phyloP scores from a whole-genome alignment of 2,888 invertebrate species.

The Stratiomys singularior region DNA sequence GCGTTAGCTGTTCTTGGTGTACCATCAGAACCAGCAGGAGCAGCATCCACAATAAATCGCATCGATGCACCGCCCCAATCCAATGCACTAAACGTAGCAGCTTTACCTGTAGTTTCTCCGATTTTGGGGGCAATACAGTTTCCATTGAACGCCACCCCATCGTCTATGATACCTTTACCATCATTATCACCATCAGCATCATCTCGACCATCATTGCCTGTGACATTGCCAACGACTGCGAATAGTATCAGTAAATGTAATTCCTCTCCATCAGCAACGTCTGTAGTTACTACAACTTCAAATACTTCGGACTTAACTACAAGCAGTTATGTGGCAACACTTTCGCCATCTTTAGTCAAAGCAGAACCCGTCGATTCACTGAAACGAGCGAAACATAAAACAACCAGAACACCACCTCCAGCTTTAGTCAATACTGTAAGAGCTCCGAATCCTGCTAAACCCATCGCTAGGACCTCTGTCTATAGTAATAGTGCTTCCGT shows the following conservation, averaged over 20 bases:
- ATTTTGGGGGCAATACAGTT: not conserved
- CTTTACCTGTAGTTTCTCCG: not conserved
- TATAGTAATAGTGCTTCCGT: slow-evolving; percentile 31
- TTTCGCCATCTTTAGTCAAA: slow-evolving; percentile 13
- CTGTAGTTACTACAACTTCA: not conserved
- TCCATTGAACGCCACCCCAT: slow-evolving; percentile 7
- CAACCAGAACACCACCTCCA: slow-evolving; percentile 32
- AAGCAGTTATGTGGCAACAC: slow-evolving; percentile 25
- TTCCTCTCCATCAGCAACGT: not conserved
- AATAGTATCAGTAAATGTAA: not conserved
- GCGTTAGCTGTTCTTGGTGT: slow-evolving; percentile 52
- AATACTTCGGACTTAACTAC: slow-evolving; percentile 1
- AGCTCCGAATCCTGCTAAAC: not conserved
- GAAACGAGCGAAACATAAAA: slow-evolving; percentile 44
- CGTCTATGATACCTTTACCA: not conserved
- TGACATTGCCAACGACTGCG: slow-evolving; percentile 12
- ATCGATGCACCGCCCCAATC: slow-evolving; percentile 13
- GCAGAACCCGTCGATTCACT: not conserved
- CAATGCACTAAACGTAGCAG: not conserved
- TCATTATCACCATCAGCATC: slow-evolving; percentile 36
- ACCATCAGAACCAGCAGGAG: slow-evolving; percentile 35
- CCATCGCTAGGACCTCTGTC: not conserved
- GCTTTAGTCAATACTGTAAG: not conserved
- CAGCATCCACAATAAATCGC: slow-evolving; percentile 14
- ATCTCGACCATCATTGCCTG: slow-evolving; percentile 10